Evolutionary conservation across 2,888 invertebrate genomes (phyloP), one percentile per base, ranked within the genome.

Genomic region (Pedicia rivosa): DNA sequence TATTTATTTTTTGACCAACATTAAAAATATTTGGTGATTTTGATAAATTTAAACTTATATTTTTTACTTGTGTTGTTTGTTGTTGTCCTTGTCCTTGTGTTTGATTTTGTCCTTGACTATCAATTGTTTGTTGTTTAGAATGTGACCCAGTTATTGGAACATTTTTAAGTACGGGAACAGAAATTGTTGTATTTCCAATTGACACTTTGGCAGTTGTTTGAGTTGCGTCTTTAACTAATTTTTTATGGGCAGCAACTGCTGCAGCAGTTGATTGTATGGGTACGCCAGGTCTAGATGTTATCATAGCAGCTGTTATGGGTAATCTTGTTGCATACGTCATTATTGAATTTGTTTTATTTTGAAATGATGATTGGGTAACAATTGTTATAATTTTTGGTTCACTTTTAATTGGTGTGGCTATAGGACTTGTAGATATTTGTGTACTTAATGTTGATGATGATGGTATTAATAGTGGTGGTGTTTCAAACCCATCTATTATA

Each of bases 121-220:
- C n/a, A n/a, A n/a, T n/a, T 5, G 24, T 5, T 7, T 24, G 24
- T 7, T 24, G 24, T 8, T 43, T 37, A 3, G 44, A 35, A 41
- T 40, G 30, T n/a, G n/a, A n/a, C 47, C 43, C 10, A 3, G 57
- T 55, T 40, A 44, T 36, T 26, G 46, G 39, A 17, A 44, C 36
- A 25, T 42, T 45, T 38, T 62, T 61, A 3, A 62, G 38, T 34
- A 61, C 42, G 10, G 62, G 62, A 40, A 62, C 62, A 16, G 62
- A 59, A 39, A 62, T 59, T n/a, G 56, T 61, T 36, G 57, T 57
- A 42, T 59, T 60, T 20, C 60, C 60, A 36, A 60, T 57, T 2
- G 59, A 57, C 3, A 60, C 59, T 46, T 61, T 62, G 30, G 61
- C 71, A 9, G 72, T 72, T 5, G 70, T 68, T 52, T 70, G 70